phyloP scores from a whole-genome alignment of 2,113 vertebrate species.

The Percina caprodes region DNA sequence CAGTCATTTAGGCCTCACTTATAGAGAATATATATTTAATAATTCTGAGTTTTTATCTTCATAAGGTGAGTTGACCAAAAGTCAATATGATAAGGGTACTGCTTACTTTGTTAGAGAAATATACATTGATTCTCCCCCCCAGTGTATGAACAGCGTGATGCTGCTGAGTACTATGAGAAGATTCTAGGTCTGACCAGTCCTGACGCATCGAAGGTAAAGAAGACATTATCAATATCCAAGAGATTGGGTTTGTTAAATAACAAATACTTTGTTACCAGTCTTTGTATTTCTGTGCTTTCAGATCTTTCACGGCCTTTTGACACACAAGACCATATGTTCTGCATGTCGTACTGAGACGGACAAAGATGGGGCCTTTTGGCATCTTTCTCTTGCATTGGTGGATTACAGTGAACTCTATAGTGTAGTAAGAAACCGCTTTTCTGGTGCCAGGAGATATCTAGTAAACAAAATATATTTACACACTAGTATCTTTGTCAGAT shows the following conservation, averaged over 20 bases:
- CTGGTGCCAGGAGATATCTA: not conserved
- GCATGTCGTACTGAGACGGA: rapidly evolving
- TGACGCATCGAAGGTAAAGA: conserved; percentile 48
- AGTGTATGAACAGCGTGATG: conserved; percentile 65
- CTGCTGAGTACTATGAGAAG: conserved; percentile 75
- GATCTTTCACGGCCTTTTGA: conserved; percentile 21
- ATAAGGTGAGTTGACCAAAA: too few species aligned
- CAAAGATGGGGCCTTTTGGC: not conserved
- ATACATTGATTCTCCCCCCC: not conserved
- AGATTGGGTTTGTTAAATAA: not conserved
- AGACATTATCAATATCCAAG: not conserved
- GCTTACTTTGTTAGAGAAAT: not conserved
- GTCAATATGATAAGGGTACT: too few species aligned
- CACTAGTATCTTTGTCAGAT: not conserved
- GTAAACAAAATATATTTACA: not conserved
- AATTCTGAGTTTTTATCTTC: too few species aligned
- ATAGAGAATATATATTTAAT: too few species aligned
- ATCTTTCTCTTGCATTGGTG: conserved; percentile 31
- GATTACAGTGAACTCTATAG: not conserved
- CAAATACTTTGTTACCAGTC: not conserved
- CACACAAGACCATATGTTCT: conserved; percentile 9
- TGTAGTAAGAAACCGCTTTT: conserved; percentile 19
- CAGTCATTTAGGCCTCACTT: too few species aligned
- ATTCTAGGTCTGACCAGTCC: conserved; percentile 51
- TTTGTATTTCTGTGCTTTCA: not conserved